Conservation (phyloP, 2,113 vertebrate genomes). For the Amphilophus citrinellus region DNA sequence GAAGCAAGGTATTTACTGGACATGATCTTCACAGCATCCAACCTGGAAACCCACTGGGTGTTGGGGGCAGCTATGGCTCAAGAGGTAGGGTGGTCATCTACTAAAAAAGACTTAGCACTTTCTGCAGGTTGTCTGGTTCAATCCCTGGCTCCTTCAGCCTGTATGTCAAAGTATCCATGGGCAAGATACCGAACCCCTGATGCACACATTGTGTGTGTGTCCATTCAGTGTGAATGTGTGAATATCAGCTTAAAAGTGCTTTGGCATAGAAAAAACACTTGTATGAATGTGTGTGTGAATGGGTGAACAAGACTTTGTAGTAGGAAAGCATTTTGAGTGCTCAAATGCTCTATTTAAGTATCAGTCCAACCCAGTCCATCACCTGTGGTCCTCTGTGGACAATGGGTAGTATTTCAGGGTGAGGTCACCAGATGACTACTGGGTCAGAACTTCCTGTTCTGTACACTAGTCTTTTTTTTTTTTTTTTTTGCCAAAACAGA, state of each 20-base stretch:
- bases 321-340: neutral
- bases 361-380: neutral
- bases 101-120: neutral
- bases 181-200: neutral
- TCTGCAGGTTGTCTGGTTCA: no score
- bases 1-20: neutral
- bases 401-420: neutral
- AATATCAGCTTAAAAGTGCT: neutral
- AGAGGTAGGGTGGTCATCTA: neutral
- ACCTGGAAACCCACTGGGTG: neutral
- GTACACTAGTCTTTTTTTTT: neutral
- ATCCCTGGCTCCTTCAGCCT: neutral
- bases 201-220: neutral
- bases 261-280: conserved; percentile 1
- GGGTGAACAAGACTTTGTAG: neutral
- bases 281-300: neutral
- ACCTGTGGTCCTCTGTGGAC: neutral
- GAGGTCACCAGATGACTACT: neutral
- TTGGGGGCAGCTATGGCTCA: neutral
- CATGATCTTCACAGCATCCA: neutral
- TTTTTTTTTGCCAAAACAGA: neutral
- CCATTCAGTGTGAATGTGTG: neutral
- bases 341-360: neutral
- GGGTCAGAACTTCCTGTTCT: neutral
- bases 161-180: neutral